These are phyloP conservation scores for Gambusia yucatana DNA, from an alignment of 2,797 vertebrate species.

Conservation along the genomic window DNA sequence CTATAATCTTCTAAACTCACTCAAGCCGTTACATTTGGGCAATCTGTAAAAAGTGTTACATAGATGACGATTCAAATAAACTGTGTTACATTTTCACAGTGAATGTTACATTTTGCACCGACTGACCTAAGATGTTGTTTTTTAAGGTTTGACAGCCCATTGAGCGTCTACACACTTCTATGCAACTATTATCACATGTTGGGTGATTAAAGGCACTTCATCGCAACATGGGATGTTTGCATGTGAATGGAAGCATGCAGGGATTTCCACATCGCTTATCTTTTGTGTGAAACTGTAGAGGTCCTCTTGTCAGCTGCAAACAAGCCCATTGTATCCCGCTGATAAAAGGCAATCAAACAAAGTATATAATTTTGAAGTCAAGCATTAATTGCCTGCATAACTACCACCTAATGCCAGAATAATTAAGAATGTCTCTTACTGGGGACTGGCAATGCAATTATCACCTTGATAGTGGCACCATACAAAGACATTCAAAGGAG, in stretches of 20 bases:
- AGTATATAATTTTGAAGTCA: conserved; percentile 80
- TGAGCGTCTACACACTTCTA: conserved; percentile 38
- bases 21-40: conserved; percentile 19
- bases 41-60: conserved; percentile 46
- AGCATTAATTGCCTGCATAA: conserved; percentile 81
- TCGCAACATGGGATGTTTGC: conserved; percentile 62
- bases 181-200: conserved; percentile 49
- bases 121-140: conserved; percentile 35
- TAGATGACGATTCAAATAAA: conserved; percentile 49
- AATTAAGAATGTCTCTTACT: conserved; percentile 79
- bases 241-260: conserved; percentile 66
- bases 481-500: conserved; percentile 73
- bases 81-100: conserved; percentile 22
- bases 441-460: conserved; percentile 78
- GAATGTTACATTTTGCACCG: conserved; percentile 39
- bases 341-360: conserved; percentile 81
- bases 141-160: conserved; percentile 50
- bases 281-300: conserved; percentile 64
- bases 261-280: conserved; percentile 69
- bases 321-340: conserved; percentile 69
- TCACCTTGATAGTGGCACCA: conserved; percentile 75
- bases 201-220: conserved; percentile 65
- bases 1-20: conserved; percentile 8
- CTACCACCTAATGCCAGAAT: conserved; percentile 77
- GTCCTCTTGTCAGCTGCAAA: conserved; percentile 70